phyloP scores from a whole-genome alignment of 2,888 invertebrate genomes.

The Heteromyza rotundicornis region DNA sequence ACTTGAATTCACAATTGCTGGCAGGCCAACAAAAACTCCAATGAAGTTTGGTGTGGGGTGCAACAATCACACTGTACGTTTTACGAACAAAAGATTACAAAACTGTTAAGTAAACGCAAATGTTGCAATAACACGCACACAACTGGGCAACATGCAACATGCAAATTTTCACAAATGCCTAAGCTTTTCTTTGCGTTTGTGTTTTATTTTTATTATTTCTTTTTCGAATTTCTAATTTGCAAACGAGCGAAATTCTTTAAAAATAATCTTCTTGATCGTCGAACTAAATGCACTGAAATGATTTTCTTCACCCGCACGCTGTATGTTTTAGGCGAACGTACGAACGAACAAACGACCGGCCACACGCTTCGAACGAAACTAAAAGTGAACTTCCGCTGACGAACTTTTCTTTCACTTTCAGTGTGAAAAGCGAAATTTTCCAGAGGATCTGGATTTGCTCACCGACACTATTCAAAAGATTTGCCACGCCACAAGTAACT shows the following conservation, averaged over 20 bases:
- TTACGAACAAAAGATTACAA: not conserved
- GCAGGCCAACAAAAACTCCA: too few relatives aligned
- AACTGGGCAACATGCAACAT: not conserved
- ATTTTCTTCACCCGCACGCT: conserved; percentile 7
- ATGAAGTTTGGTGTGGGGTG: too few relatives aligned
- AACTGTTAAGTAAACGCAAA: conserved; percentile 6
- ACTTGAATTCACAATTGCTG: too few relatives aligned
- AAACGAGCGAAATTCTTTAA: not conserved
- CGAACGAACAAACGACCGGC: conserved; percentile 7
- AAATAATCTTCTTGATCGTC: not conserved
- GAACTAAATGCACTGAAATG: conserved; percentile 13
- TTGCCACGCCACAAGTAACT: not conserved
- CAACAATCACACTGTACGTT: too few relatives aligned
- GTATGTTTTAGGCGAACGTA: too few relatives aligned
- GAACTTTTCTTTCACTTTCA: too few relatives aligned
- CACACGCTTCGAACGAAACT: conserved; percentile 30
- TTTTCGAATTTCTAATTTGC: not conserved
- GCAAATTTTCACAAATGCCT: not conserved
- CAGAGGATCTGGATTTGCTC: conserved; percentile 4
- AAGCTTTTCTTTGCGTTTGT: not conserved
- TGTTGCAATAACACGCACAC: conserved; percentile 9
- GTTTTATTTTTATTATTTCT: too few relatives aligned
- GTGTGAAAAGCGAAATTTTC: conserved; percentile 9
- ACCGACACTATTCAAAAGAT: not conserved
- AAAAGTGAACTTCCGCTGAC: conserved; percentile 23